These are phyloP conservation scores for Microctonus hyperodae DNA, from an alignment of 2,888 invertebrate genomes.

Conservation along the genomic window DNA sequence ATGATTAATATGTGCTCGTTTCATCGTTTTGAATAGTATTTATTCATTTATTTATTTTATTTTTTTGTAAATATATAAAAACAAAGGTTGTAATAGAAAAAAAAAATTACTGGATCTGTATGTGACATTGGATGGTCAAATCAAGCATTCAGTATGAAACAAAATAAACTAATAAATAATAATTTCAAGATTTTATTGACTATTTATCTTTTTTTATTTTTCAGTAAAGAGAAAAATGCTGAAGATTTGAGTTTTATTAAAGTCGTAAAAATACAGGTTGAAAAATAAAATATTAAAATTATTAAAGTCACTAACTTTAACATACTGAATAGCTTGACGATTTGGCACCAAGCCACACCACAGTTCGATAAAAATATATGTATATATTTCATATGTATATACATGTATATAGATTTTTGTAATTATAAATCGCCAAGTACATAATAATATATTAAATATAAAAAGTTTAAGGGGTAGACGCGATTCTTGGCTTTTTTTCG, in stretches of 20 bases:
- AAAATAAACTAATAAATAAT: not conserved
- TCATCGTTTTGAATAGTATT: slow-evolving; percentile 34
- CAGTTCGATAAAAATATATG: slow-evolving; percentile 13
- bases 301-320: not conserved
- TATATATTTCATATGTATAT: not conserved
- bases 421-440: slow-evolving; percentile 5
- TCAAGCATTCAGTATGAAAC: slow-evolving; percentile 3
- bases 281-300: slow-evolving; percentile 5
- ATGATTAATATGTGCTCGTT: slow-evolving; percentile 30
- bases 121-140: slow-evolving; percentile 11
- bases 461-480: slow-evolving; percentile 4
- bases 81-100: slow-evolving; percentile 16
- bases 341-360: slow-evolving; percentile 22
- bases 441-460: slow-evolving; percentile 15
- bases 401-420: slow-evolving; percentile 3
- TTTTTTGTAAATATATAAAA: slow-evolving; percentile 18
- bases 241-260: not conserved
- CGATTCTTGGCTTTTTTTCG: slow-evolving; percentile 19
- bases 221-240: not conserved
- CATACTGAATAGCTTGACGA: slow-evolving; percentile 25
- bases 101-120: not conserved
- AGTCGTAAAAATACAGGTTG: not conserved
- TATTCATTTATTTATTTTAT: slow-evolving; percentile 18
- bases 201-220: not conserved
- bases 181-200: not conserved